Conservation (phyloP, 2,888 invertebrate genomes). For the Priocnemis perturbator region DNA sequence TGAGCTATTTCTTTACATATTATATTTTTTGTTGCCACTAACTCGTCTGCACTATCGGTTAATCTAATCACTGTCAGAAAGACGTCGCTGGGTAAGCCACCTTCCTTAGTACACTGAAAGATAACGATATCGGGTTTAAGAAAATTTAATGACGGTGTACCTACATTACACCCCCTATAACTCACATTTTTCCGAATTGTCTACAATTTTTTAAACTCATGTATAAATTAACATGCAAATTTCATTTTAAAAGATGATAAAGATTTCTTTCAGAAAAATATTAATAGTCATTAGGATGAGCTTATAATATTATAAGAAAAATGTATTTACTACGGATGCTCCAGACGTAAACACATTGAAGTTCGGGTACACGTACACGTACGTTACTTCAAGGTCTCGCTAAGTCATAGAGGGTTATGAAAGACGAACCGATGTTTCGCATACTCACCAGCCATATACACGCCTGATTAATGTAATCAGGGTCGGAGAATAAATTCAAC, state of each 20-base stretch:
- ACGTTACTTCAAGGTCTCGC: too few species aligned
- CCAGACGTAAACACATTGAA: too few species aligned
- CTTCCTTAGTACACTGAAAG: conserved; percentile 86
- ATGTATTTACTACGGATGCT: too few species aligned
- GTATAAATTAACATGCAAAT: too few species aligned
- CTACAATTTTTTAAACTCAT: too few species aligned
- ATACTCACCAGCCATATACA: conserved; percentile 90
- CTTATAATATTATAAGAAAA: too few species aligned
- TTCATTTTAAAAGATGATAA: too few species aligned
- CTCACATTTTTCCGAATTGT: too few species aligned
- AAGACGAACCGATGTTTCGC: neutral
- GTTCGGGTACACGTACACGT: too few species aligned
- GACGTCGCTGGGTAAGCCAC: conserved; percentile 86
- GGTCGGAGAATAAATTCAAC: conserved; percentile 86
- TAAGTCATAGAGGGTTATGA: too few species aligned
- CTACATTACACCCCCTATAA: neutral
- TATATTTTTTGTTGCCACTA: conserved; percentile 87
- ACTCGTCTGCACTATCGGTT: conserved; percentile 88
- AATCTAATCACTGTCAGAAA: conserved; percentile 89
- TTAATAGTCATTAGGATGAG: too few species aligned
- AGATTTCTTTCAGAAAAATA: too few species aligned
- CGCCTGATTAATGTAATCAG: conserved; percentile 93
- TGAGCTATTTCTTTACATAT: conserved; percentile 89
- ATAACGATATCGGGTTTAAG: neutral
- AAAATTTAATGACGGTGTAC: neutral